A percentile compares a stretch with the other conserved stretches of the same genome.
Evolutionary conservation across 2,797 vertebrate genomes (phyloP).

Genomic region (Bucorvus abyssinicus): DNA sequence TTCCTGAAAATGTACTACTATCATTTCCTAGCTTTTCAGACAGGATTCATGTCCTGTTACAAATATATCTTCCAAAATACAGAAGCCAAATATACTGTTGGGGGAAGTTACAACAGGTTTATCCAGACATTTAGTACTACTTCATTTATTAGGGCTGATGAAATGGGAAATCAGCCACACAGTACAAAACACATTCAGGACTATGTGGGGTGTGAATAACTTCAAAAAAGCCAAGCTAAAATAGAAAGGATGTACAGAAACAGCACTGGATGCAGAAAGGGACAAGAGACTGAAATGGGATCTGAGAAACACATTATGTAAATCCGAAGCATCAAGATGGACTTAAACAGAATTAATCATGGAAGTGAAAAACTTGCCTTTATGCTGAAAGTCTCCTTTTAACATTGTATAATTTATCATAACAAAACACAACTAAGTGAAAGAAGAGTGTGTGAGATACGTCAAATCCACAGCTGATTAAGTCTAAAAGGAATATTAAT

Average conservation of each 20-base stretch:
- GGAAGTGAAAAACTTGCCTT: not conserved
- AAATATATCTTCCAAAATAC: constrained; percentile 45
- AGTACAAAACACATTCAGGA: not conserved
- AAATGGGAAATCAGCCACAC: not conserved
- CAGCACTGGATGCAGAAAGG: not conserved
- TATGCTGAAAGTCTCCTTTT: not conserved
- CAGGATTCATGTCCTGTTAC: constrained; percentile 4
- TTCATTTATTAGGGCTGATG: not conserved
- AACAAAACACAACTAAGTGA: not conserved
- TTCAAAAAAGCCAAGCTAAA: not conserved
- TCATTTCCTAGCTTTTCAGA: constrained; percentile 25
- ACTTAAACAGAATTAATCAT: not conserved
- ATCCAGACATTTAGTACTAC: not conserved
- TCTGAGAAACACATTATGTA: not conserved
- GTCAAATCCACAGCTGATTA: not conserved
- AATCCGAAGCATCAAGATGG: not conserved
- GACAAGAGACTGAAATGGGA: not conserved
- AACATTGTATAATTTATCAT: not conserved
- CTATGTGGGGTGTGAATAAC: not conserved
- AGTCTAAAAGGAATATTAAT: not conserved
- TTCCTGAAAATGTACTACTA: constrained; percentile 43
- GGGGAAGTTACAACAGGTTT: constrained; percentile 17
- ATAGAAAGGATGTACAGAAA: not conserved
- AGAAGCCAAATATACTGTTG: not conserved
- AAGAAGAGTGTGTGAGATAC: not conserved